Base-by-base conservation (phyloP, 2,113 vertebrate genomes). In the Oxyruncus cristatus region DNA sequence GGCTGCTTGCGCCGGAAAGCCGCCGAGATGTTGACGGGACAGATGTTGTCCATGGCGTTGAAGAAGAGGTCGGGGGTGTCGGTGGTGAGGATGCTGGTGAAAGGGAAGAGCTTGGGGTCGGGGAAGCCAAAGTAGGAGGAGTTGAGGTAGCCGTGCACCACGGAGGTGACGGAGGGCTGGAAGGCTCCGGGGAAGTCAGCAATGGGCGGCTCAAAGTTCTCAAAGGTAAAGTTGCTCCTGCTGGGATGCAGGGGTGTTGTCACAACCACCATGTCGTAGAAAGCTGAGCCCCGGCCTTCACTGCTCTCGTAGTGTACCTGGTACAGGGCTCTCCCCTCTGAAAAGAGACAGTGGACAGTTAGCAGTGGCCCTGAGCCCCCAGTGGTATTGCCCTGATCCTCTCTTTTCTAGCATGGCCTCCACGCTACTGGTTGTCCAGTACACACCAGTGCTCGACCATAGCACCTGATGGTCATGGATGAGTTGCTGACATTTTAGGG, bases 111-210 rank as follows among this genome's bases (percentile, higher is more conserved):
- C 81, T 99, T 99, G 33, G 99, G 99, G 95, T 99, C 99, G 0
- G 98, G 98, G 96, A 99, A 99, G 77, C 99, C 99, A 0, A 99
- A 99, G 97, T 99, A 99, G 68, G 99, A 99, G 47, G 99, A 99
- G 97, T 99, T 99, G 94, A 99, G 99, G 97, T 99, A 99, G 85
- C 99, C 99, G 0, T 99, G 99, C 86, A 99, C 98, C 73, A 99
- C 96, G 3, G 99, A 99, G 39, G 99, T 98, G 21, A 99, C 97
- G 0, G 98, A 99, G 92, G 98, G 98, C 92, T 99, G 99, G 97
- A 99, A 99, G 73, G 97, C 93, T 37, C 98, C 98, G 0, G 97
- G 95, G 49, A 98, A 93, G 27, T 98, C 92, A 1, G 98, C 70
- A 0, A 99, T 85, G 32, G 98, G 98, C 0, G 98, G 98, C 13